phyloP scores from a whole-genome alignment of 35 echinoderm and acorn worm genomes.

The Heliocidaris erythrogramma region DNA sequence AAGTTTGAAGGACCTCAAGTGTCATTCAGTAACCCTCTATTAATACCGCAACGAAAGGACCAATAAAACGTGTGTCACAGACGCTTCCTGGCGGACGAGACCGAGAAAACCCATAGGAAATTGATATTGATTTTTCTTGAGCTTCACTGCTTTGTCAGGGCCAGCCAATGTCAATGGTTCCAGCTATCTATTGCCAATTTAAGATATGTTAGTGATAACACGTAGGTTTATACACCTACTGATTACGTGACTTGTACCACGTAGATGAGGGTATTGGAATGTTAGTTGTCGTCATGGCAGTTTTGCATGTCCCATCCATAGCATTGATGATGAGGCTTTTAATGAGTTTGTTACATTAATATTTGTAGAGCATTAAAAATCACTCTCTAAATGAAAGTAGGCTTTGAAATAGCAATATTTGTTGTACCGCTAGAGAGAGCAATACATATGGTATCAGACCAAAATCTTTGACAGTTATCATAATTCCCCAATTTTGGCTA shows the following conservation, averaged over 20 bases:
- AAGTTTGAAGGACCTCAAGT: neutral
- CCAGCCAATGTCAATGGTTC: neutral
- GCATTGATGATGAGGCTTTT: neutral
- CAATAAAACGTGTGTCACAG: slow-evolving; percentile 8
- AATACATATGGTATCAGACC: neutral
- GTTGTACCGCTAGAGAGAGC: neutral
- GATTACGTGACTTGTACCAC: neutral
- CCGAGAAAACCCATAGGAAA: neutral
- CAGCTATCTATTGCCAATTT: slow-evolving; percentile 3
- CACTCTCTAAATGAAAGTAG: neutral
- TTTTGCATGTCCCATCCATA: neutral
- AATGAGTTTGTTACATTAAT: neutral
- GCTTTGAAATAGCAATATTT: neutral
- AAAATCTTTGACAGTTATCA: neutral
- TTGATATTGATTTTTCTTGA: slow-evolving; percentile 12
- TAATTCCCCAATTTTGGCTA: too few species aligned
- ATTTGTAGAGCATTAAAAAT: neutral
- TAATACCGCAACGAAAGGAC: neutral
- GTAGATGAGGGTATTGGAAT: neutral
- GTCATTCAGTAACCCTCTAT: neutral
- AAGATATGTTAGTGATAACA: neutral
- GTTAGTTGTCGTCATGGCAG: neutral
- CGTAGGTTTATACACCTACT: neutral
- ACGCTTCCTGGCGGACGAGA: neutral
- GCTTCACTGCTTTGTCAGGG: neutral